Evolutionary conservation across 1,140 invertebrate genomes (phyloP).

Genomic region (Tetragonula clypearis): DNA sequence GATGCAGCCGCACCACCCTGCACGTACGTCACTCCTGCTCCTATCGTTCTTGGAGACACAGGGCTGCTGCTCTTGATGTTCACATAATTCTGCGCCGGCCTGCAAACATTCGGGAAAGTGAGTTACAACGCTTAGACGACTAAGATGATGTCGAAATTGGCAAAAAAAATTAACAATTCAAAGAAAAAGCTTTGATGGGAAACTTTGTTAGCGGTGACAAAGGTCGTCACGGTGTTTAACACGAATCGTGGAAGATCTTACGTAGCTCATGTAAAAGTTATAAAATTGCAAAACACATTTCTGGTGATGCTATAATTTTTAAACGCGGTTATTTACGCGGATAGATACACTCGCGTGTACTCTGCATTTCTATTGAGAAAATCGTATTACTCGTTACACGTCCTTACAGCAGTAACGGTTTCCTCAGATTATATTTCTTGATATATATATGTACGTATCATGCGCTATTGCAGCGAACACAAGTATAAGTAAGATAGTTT

Average conservation of each 20-base stretch:
- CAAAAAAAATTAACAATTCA: background rate
- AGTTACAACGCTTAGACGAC: constrained; percentile 12
- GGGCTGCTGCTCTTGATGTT: constrained; percentile 80
- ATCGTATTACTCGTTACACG: constrained; percentile 10
- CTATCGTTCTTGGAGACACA: constrained; percentile 78
- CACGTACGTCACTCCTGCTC: constrained; percentile 72
- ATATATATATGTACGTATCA: background rate
- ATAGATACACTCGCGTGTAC: background rate
- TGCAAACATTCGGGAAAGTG: constrained; percentile 42
- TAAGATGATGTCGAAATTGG: background rate
- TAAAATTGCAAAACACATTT: background rate
- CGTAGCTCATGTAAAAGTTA: background rate
- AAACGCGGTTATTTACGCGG: background rate
- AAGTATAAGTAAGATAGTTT: background rate
- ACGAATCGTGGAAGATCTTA: background rate
- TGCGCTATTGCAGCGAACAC: background rate
- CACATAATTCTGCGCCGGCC: constrained; percentile 78
- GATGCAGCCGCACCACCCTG: constrained; percentile 70
- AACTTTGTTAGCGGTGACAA: background rate
- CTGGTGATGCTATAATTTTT: no score
- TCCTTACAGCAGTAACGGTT: constrained; percentile 32
- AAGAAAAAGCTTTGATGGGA: background rate
- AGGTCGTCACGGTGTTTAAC: background rate
- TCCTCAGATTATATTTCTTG: constrained; percentile 19
- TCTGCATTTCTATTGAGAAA: background rate